Evolutionary conservation across 2,888 invertebrate species (phyloP), one percentile per base, ranked within the genome.

Genomic region (Cryptocheilus praepositus): DNA sequence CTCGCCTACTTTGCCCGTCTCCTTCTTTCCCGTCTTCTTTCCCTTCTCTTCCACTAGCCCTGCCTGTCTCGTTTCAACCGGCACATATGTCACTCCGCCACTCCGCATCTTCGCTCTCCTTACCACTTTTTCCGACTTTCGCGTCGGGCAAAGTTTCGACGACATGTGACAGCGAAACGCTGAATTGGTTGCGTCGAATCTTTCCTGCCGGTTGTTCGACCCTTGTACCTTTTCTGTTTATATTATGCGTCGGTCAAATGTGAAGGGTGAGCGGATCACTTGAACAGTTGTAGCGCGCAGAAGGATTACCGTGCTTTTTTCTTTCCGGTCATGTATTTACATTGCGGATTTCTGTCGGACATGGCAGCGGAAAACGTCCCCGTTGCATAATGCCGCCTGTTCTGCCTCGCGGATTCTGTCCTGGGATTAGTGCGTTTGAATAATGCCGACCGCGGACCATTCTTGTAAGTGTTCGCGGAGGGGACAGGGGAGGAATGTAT

Each of bases 141-240:
- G 36, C 11, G 36, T 11, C 1, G 3, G 16, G 49, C 5, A 13
- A 49, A n/a, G 51, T 71, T 60, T 61, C 56, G 44, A 44, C 52
- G 51, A 49, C 62, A 44, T 43, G 61, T 53, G 61, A 22, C 66
- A 63, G 66, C 57, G 66, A 64, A 55, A 66, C 7, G 22, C 43
- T 36, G 18, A 55, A 13, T 15, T 61, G 18, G 55, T 18, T n/a
- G 43, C 7, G 46, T n/a, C 5, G 16, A 49, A 49, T 67, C 58
- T 67, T 63, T 56, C 64, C 55, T 64, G 54, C 28, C 55, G 28
- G 21, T 58, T 49, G 49, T 16, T 21, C 55, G 16, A 60, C 60
- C 52, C 54, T 57, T 54, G 19, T 18, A n/a, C 28, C 28, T 16
- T 19, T 13, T 21, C 18, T 5, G n/a, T 16, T 8, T 8, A 13